Base-by-base conservation (phyloP, 2,888 invertebrate species). In the Andrena praecox region DNA sequence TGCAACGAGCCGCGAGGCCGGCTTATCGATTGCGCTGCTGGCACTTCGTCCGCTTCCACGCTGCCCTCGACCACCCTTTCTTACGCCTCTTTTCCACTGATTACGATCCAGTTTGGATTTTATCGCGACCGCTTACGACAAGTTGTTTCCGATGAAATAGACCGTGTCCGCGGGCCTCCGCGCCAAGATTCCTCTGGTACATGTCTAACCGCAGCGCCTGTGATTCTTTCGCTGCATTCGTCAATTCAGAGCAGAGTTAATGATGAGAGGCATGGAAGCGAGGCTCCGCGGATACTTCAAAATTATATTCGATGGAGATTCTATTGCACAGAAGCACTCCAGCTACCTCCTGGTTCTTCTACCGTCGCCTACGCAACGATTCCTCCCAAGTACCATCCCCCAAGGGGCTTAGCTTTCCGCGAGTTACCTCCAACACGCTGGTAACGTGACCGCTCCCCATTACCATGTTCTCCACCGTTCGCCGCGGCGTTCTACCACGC, bases 401-500 rank as follows among this genome's bases (percentile, higher is more conserved):
- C 20, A 20, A 27, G 42, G 42, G 50, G 54, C 35, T 50, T 20
- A 50, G 29, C 27, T 69, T 70, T 64, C 64, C 20, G 35, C 24
- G 29, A 71, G 70, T 77, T 70, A 64, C 78, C 54, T 67, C 60
- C 31, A 31, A 62, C 50, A 75, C 60, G 50, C 27, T 62, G 83
- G 76, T 92, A 79, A 91, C 93, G 93, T 93, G 93, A 93, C 91
- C 86, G 82, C 63, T 76, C 77, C 87, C 90, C 92, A 92, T 93
- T 93, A 92, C 78, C 63, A 81, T 77, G 81, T 71, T 77, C 74
- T 63, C 63, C 64, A 70, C 78, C 67, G 71, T 71, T 69, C 67
- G 79, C 87, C 84, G 80, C 87, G 73, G 82, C 78, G 86, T 86
- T 86, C 73, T 84, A 85, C 91, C 92, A 93, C 93, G 92, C 92